Evolutionary conservation across 1,140 invertebrate genomes (phyloP).

Genomic region (Brachionus rubens): DNA sequence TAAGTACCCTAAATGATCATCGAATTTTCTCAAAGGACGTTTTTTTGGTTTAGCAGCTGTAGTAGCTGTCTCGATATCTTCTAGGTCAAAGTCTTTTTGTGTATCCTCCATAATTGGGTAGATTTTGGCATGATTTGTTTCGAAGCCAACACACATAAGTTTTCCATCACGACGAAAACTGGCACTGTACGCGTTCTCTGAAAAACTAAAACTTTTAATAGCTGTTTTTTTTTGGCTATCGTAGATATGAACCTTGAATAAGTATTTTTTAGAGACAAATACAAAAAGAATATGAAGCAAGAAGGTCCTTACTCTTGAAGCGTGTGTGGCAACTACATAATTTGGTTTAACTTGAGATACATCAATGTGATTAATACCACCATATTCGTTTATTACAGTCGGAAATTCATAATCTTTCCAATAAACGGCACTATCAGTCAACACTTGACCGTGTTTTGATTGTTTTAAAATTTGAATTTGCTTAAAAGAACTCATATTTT

Average conservation of each 20-base stretch:
- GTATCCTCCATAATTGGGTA: constrained; percentile 74
- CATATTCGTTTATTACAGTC: constrained; percentile 84
- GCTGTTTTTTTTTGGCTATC: constrained; percentile 80
- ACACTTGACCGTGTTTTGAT: constrained; percentile 52
- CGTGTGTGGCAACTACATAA: constrained; percentile 84
- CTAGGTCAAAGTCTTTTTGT: constrained; percentile 66
- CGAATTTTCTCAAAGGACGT: constrained; percentile 27
- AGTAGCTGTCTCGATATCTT: constrained; percentile 16
- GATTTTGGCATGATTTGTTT: constrained; percentile 78
- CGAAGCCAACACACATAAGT: constrained; percentile 77
- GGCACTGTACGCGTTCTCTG: constrained; percentile 78
- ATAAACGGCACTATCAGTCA: constrained; percentile 73
- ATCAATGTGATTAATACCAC: constrained; percentile 81
- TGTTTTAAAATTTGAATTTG: constrained; percentile 47
- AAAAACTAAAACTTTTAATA: constrained; percentile 79
- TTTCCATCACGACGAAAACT: constrained; percentile 78
- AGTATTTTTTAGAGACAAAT: neutral
- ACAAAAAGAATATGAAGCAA: too few species aligned
- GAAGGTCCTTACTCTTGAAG: constrained; percentile 68
- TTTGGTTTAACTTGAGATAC: constrained; percentile 80
- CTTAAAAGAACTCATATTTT: constrained; percentile 21
- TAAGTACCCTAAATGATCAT: constrained; percentile 47
- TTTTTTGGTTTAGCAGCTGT: constrained; percentile 31
- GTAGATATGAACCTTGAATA: constrained; percentile 73
- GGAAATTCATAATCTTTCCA: constrained; percentile 79